A percentile compares a stretch with the other conserved stretches of the same genome.
Evolutionary conservation across 2,797 vertebrate genomes (phyloP).

Genomic region (Threskiornis aethiopicus): DNA sequence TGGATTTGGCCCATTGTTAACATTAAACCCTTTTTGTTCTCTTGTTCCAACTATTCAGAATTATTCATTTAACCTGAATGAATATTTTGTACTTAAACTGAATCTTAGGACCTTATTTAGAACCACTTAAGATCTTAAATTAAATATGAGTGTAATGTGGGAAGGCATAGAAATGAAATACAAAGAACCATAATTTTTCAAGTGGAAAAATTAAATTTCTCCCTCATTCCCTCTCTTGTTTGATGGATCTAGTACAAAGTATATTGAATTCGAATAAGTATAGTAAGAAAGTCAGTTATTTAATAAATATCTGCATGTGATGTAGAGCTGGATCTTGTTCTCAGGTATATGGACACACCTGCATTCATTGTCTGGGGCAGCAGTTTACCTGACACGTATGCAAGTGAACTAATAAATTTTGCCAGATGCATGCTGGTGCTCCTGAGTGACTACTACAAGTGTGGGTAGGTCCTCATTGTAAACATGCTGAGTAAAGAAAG

Average conservation of each 20-base stretch:
- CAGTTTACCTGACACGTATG: not conserved
- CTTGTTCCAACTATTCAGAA: constrained; percentile 9
- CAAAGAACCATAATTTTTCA: constrained; percentile 11
- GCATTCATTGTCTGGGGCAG: not conserved
- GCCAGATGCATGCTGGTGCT: not conserved
- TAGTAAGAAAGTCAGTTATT: not conserved
- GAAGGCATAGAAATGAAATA: not conserved
- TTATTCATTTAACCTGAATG: not conserved
- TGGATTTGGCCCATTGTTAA: not conserved
- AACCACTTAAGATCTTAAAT: constrained; percentile 22
- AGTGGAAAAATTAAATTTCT: constrained; percentile 25
- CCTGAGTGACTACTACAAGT: not conserved
- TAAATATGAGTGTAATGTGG: not conserved
- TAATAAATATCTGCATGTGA: not conserved
- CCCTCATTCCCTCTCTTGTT: not conserved
- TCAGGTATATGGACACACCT: not conserved
- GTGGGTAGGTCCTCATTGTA: not conserved
- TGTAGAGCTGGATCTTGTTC: not conserved
- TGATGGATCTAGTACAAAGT: not conserved
- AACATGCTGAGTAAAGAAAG: not conserved
- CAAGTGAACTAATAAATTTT: not conserved
- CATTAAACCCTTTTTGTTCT: not conserved
- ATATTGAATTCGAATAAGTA: not conserved
- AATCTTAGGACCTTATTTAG: constrained; percentile 35
- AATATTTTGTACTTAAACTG: constrained; percentile 20